These are phyloP conservation scores for Phrynocephalus vlangalii DNA, from an alignment of 2,797 vertebrate species.

Conservation along the genomic window DNA sequence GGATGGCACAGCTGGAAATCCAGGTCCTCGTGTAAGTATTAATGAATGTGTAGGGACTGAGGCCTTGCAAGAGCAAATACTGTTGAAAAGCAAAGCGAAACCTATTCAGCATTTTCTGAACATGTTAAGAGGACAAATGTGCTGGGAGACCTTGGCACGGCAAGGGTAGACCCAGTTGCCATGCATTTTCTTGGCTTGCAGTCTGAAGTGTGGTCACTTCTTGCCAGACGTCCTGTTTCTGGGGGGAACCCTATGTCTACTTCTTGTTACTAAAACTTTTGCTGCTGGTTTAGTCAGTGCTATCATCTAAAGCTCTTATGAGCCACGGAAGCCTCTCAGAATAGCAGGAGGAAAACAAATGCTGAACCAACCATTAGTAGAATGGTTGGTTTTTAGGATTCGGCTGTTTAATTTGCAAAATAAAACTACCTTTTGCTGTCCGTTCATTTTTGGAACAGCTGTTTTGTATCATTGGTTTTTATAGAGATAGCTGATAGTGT, in stretches of 20 bases:
- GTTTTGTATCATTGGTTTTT: not conserved
- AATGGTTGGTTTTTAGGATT: not conserved
- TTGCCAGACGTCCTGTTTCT: not conserved
- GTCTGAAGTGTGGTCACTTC: not conserved
- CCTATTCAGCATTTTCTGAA: not conserved
- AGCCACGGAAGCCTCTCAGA: too few relatives aligned
- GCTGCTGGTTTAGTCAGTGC: not conserved
- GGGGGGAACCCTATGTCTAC: not conserved
- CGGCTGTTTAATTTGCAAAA: not conserved
- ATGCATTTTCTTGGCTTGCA: not conserved
- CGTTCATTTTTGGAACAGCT: not conserved
- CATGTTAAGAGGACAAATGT: not conserved
- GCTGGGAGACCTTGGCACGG: not conserved
- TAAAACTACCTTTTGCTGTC: not conserved
- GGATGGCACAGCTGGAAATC: constrained; percentile 82
- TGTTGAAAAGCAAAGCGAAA: not conserved
- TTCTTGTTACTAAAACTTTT: not conserved
- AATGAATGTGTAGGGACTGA: not conserved
- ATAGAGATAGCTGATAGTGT: not conserved
- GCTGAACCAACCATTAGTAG: not conserved
- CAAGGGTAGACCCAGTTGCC: not conserved
- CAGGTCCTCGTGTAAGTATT: constrained; percentile 85
- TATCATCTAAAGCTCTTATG: too few relatives aligned
- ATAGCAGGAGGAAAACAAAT: not conserved
- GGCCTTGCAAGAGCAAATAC: not conserved